Percentiles rank a stretch among this genome's conserved stretches.
Conservation (phyloP, 1,140 invertebrate species). For the Drosophila santomea region DNA sequence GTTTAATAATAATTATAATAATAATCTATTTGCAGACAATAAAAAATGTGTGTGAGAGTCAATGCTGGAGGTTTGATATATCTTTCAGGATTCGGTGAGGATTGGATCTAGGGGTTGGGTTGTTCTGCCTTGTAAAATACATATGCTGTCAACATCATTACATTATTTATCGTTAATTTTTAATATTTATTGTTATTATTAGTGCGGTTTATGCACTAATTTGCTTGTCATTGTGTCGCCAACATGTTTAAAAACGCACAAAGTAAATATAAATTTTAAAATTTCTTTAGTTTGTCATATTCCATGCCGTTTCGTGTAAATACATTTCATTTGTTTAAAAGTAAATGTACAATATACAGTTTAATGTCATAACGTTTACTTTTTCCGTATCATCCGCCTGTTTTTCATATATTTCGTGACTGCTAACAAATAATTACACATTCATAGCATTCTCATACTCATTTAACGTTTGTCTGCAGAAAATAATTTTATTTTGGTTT, state of each 20-base stretch:
- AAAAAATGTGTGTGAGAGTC: conserved; percentile 52
- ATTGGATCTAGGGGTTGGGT: conserved; percentile 13
- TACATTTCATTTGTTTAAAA: conserved; percentile 70
- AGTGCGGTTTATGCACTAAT: conserved; percentile 51
- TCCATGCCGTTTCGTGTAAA: conserved; percentile 61
- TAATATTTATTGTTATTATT: conserved; percentile 49
- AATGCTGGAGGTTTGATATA: conserved; percentile 54
- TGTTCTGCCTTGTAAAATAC: conserved; percentile 51
- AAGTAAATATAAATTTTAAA: conserved; percentile 68
- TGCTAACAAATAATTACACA: conserved; percentile 75
- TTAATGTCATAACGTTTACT: conserved; percentile 59
- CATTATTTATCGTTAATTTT: conserved; percentile 64
- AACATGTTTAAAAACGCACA: conserved; percentile 66
- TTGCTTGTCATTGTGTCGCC: conserved; percentile 53
- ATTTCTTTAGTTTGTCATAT: conserved; percentile 53
- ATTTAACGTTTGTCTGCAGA: conserved; percentile 67
- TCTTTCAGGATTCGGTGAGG: conserved; percentile 54
- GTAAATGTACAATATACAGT: conserved; percentile 74
- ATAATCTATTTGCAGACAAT: conserved; percentile 63
- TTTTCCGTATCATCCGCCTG: conserved; percentile 23
- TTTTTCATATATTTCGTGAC: conserved; percentile 32
- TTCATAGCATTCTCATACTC: conserved; percentile 60
- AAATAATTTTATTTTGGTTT: conserved; percentile 67
- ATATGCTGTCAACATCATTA: conserved; percentile 68
- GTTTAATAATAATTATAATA: conserved; percentile 49